Evolutionary conservation across 2,797 vertebrate species (phyloP).

Genomic region (Hozukius guyotensis): DNA sequence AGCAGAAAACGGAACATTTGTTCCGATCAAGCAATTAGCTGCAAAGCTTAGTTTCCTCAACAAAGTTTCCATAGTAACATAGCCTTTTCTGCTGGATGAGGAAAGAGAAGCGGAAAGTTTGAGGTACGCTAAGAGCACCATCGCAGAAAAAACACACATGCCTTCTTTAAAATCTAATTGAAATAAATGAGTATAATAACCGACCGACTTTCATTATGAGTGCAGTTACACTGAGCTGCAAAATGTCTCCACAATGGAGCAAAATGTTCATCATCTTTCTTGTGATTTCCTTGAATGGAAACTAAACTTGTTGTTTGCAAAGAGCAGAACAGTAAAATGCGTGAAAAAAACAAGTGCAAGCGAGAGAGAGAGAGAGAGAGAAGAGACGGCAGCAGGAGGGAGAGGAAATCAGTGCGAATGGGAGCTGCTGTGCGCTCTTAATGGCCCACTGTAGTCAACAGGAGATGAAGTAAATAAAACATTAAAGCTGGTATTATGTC

Average conservation of each 20-base stretch:
- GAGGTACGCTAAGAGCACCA: not conserved
- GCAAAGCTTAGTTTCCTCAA: constrained; percentile 7
- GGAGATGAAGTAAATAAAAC: constrained; percentile 73
- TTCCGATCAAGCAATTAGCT: constrained; percentile 21
- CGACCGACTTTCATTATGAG: not conserved
- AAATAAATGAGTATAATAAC: constrained; percentile 44
- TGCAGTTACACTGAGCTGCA: not conserved
- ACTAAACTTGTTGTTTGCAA: constrained; percentile 29
- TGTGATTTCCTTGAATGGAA: constrained; percentile 25
- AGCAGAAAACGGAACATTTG: constrained; percentile 4
- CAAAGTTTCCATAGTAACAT: constrained; percentile 21
- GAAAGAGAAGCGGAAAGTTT: not conserved
- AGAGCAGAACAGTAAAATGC: constrained; percentile 20
- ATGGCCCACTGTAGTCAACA: constrained; percentile 63
- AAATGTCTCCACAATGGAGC: not conserved
- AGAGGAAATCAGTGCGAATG: constrained; percentile 46
- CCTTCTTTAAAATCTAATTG: not conserved
- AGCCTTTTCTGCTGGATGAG: not conserved
- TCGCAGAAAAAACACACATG: not conserved
- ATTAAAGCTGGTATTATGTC: constrained; percentile 72
- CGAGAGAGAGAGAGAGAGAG: not conserved
- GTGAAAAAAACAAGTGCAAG: constrained; percentile 8
- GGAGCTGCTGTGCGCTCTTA: constrained; percentile 39
- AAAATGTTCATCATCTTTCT: constrained; percentile 13
- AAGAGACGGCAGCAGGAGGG: constrained; percentile 14